Base-by-base conservation (phyloP, 2,888 invertebrate genomes). In the Liopterus haemorrhoidalis region DNA sequence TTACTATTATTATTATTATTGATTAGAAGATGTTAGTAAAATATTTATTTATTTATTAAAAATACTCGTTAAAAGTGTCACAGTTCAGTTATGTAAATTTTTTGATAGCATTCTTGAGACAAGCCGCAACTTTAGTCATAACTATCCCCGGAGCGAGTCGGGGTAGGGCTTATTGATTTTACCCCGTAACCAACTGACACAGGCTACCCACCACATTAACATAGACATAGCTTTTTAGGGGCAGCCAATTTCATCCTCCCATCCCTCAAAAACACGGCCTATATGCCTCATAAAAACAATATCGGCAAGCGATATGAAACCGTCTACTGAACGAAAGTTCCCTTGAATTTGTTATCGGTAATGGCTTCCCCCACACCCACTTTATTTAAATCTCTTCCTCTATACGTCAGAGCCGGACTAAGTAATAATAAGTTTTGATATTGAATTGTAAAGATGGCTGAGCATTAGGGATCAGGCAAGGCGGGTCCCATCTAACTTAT, bases 91-190 rank as follows among this genome's bases (percentile, higher is more conserved):
- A n/a, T n/a, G n/a, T n/a, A n/a, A n/a, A n/a, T n/a, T n/a, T n/a
- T n/a, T n/a, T n/a, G n/a, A n/a, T n/a, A n/a, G n/a, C n/a, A n/a
- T n/a, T n/a, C n/a, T n/a, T n/a, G n/a, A n/a, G n/a, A n/a, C n/a
- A n/a, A n/a, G n/a, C n/a, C n/a, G n/a, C n/a, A n/a, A n/a, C n/a
- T n/a, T n/a, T n/a, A n/a, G n/a, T n/a, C n/a, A n/a, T n/a, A n/a
- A n/a, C n/a, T n/a, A n/a, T n/a, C n/a, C n/a, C n/a, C n/a, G n/a
- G n/a, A n/a, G n/a, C n/a, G n/a, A n/a, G n/a, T n/a, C n/a, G n/a
- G n/a, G n/a, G n/a, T n/a, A n/a, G n/a, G n/a, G n/a, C n/a, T n/a
- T 60, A 60, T 60, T 57, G 60, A 60, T 60, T 60, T 59, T 57
- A 54, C 57, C 58, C 50, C 52, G 56, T 57, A 57, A 58, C 59